Evolutionary conservation across 2,113 vertebrate genomes (phyloP).

Genomic region (Tylochromis polylepis): DNA sequence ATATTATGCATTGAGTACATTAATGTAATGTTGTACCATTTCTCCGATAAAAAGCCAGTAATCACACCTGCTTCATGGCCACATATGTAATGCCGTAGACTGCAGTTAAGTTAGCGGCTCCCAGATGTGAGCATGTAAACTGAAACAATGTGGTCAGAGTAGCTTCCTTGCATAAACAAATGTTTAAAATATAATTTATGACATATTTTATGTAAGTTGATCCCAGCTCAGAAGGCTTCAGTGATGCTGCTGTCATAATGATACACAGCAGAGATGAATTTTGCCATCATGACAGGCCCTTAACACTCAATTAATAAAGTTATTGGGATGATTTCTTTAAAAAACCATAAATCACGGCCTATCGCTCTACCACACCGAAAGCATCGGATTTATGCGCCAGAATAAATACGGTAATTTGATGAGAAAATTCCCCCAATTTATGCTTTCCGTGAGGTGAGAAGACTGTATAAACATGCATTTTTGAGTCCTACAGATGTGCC

Average conservation of each 20-base stretch:
- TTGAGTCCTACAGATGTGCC: constrained; percentile 8
- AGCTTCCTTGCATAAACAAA: background rate
- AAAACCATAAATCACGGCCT: constrained; percentile 25
- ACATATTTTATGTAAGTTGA: background rate
- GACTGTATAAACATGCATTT: constrained; percentile 39
- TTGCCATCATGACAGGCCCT: background rate
- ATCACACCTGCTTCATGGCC: background rate
- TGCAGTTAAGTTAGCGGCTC: background rate
- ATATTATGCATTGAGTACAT: background rate
- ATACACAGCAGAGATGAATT: constrained; percentile 9
- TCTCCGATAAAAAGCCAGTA: background rate
- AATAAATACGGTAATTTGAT: constrained; percentile 38
- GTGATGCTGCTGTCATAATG: constrained; percentile 2
- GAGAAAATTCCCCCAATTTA: constrained; percentile 48
- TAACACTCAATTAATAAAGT: constrained; percentile 19
- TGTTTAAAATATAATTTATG: background rate
- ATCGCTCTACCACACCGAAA: background rate
- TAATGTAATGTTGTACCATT: background rate
- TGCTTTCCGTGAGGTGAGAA: constrained; percentile 12
- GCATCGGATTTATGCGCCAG: constrained; percentile 3
- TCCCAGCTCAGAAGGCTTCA: background rate
- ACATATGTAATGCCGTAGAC: background rate
- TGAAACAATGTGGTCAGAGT: background rate
- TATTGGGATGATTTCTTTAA: constrained; percentile 27
- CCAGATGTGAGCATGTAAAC: background rate